Evolutionary conservation across 2,113 vertebrate genomes (phyloP), one percentile per base, ranked within the genome.

Genomic region (Tinamus guttatus): DNA sequence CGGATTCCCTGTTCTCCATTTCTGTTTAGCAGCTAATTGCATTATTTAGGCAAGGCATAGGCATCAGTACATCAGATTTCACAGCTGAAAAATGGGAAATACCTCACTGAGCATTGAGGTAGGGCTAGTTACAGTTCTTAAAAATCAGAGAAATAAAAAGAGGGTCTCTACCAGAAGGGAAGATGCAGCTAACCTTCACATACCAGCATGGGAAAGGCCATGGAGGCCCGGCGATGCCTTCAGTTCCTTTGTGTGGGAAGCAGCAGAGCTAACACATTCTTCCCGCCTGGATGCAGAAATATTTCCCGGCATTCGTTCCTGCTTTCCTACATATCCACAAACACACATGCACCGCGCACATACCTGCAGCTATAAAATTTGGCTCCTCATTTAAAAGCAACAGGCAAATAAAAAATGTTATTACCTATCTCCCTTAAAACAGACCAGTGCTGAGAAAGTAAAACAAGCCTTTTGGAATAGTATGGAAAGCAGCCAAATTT

Each of bases 1-100:
- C 67, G 89, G 85, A 63, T 96, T 85, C 71, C 71, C 32, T 41
- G 47, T 83, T 82, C 77, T 89, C 71, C 84, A 1, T 88, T 95
- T 85, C 71, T 80, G 68, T 80, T 85, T 41, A 4, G 28, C 60
- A 83, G 52, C 70, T 96, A 90, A 92, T 65, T 81, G 85, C 59
- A 22, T 91, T 88, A 60, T 79, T 87, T 91, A 67, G 19, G 51
- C 32, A 88, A 90, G 87, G 34, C 45, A 24, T 52, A 51, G 51
- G 7, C 78, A 85, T 7, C 60, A 83, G 25, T 36, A n/a, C 32
- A 81, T 94, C 41, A 11, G 47, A 78, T 94, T 91, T 81, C 71
- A 86, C 92, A 84, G 51, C 51, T 91, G 47, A 94, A 59, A 81
- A 86, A 56, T 64, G 22, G 20, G 19, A 63, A 84, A 28, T 75